These are phyloP conservation scores for Thalassoma bifasciatum DNA, from an alignment of 2,113 vertebrate species.

Conservation along the genomic window DNA sequence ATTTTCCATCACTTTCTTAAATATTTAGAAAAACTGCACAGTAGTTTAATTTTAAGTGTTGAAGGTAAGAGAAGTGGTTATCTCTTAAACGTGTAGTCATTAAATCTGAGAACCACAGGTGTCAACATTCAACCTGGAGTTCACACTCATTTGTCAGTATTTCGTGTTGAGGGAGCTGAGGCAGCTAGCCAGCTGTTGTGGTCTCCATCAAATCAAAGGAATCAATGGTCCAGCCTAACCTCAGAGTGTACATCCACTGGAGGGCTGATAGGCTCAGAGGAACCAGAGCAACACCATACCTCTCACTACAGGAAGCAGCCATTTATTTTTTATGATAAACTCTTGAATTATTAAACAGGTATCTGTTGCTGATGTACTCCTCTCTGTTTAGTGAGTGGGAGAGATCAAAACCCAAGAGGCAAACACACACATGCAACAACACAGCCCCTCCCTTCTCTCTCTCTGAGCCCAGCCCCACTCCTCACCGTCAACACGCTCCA, in stretches of 20 bases:
- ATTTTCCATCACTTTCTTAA: not conserved
- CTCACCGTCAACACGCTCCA: not conserved
- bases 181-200: not conserved
- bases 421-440: slow-evolving; percentile 11
- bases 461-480: slow-evolving; percentile 16
- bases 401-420: slow-evolving; percentile 55
- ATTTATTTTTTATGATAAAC: slow-evolving; percentile 77
- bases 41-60: not conserved
- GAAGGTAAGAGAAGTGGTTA: not conserved
- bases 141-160: not conserved
- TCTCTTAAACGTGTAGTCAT: not conserved
- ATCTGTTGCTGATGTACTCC: slow-evolving; percentile 72
- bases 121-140: not conserved
- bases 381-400: slow-evolving; percentile 50
- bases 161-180: slow-evolving; percentile 2
- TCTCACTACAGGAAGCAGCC: slow-evolving; percentile 57
- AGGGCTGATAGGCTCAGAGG: slow-evolving; percentile 21
- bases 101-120: not conserved
- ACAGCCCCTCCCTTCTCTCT: not conserved
- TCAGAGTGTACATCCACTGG: not conserved
- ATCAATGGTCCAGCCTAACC: slow-evolving; percentile 20
- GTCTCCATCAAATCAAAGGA: slow-evolving; percentile 17
- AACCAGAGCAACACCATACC: slow-evolving; percentile 40
- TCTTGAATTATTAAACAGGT: slow-evolving; percentile 73
- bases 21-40: not conserved